Base-by-base conservation (phyloP, 2,113 vertebrate genomes). In the Phrynosoma platyrhinos region DNA sequence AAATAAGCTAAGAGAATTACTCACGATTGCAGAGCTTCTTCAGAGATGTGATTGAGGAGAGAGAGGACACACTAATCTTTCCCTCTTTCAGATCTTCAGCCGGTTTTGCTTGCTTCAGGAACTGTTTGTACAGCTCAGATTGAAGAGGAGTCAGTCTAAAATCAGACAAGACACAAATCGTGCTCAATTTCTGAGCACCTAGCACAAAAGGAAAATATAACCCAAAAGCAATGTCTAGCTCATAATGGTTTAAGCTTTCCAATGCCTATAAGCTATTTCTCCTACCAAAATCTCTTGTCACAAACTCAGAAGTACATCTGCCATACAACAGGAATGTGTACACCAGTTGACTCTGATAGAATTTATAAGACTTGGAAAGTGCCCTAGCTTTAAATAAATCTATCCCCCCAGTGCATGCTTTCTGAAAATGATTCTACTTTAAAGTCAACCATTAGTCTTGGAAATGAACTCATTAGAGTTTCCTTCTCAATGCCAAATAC, bases 11-110 rank as follows among this genome's bases (percentile, higher is more conserved):
- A 4, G 5, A 16, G 42, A 91, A 74, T 20, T 84, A 98, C 98
- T 98, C 94, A 99, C 98, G 99, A 92, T 99, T 99, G 91, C 99
- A 99, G 14, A 99, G 98, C 92, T 99, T 99, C 95, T 99, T 99
- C 66, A 99, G 94, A 1, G 98, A 98, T 1, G 99, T 99, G 95
- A 99, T 99, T 76, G 98, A 99, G 64, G 99, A 99, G 79, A 99
- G 97, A 62, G 98, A 99, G 4, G 99, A 99, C n/a, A 99, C 97
- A 25, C 88, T 98, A 72, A 98, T 98, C 87, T 97, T 98, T 84
- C 98, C 98, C 47, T 97, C 96, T 85, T 96, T 95, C 83, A 99
- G 90, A 23, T 97, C 97, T 93, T 99, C 98, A 30, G 96, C 94
- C 5, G 98, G 98, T 87, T 98, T 99, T 81, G 98, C 98, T 95